Evolutionary conservation across 1,140 invertebrate species (phyloP), one percentile per base, ranked within the genome.

Genomic region (Micrasema minimum): DNA sequence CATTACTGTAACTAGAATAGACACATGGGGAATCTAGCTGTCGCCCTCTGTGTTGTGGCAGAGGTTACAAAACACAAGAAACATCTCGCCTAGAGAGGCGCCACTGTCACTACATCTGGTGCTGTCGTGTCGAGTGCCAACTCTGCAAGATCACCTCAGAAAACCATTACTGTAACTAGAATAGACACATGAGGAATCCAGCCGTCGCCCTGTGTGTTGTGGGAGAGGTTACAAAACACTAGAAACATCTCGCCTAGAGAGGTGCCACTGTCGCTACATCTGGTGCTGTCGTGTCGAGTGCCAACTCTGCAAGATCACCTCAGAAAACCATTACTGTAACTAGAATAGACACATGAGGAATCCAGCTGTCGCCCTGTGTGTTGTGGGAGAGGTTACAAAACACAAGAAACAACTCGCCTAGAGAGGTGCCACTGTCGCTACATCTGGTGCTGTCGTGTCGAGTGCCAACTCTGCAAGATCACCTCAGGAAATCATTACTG

Each of bases 211-310:
- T 14, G n/a, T 14, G 43, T 4, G 4, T n/a, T 96, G 94, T 79
- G 93, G 93, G 41, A 87, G 94, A 70, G 94, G 94, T 2, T 91
- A 94, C 79, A 83, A 88, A 45, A 93, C 91, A 1, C 86, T 88
- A 53, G 88, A 89, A 45, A 85, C 87, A 43, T 87, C 89, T 77
- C 88, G 88, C 26, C 84, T 90, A 26, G 91, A 93, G 80, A 85
- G 91, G 77, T 97, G 95, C 82, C 89, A 93, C 76, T 97, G 95
- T 86, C 92, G 93, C 80, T 96, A 95, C 82, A 89, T 94, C 79
- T 95, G 92, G 87, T 96, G 94, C 82, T 96, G 95, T 82, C 92
- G 93, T 78, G 94, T 97, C 7, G 91, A 93, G 79, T 97, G 95
- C 82, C 91, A 96, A 81, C 90, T 89, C 1, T 95, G 93, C 81